A percentile compares a stretch with the other conserved stretches of the same genome.
Conservation (phyloP, 2,888 invertebrate species). For the Thalpophila matura region DNA sequence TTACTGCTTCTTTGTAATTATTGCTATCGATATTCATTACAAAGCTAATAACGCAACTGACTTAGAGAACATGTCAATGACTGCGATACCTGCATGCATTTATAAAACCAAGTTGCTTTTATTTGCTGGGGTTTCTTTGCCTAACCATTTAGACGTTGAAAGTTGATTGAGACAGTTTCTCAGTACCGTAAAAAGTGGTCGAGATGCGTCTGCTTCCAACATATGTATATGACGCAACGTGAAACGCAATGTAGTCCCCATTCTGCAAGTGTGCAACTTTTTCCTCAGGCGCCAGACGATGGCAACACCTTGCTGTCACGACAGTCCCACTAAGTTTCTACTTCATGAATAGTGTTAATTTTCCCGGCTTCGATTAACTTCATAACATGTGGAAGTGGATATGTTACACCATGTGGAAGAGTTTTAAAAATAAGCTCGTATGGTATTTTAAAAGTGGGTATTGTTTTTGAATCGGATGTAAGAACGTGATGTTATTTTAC, state of each 20-base stretch:
- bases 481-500: slow-evolving; percentile 73
- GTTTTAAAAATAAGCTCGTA: slow-evolving; percentile 43
- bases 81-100: slow-evolving; percentile 18
- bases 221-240: slow-evolving; percentile 77
- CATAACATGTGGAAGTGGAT: slow-evolving; percentile 43
- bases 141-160: slow-evolving; percentile 66
- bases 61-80: slow-evolving; percentile 15
- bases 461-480: slow-evolving; percentile 60
- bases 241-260: slow-evolving; percentile 81
- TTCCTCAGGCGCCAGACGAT: slow-evolving; percentile 80
- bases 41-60: neutral
- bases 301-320: slow-evolving; percentile 63
- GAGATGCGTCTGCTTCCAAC: slow-evolving; percentile 69
- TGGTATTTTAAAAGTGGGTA: slow-evolving; percentile 54
- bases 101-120: slow-evolving; percentile 16
- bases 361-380: slow-evolving; percentile 59
- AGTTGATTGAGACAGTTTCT: slow-evolving; percentile 73
- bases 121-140: slow-evolving; percentile 42
- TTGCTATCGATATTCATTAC: slow-evolving; percentile 12
- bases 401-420: slow-evolving; percentile 27
- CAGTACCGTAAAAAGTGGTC: slow-evolving; percentile 72
- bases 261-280: slow-evolving; percentile 77
- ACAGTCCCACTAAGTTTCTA: slow-evolving; percentile 77
- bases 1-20: slow-evolving; percentile 35
- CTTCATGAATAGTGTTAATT: slow-evolving; percentile 79